These are phyloP conservation scores for Spea hammondii DNA, from an alignment of 2,797 vertebrate species.

Conservation along the genomic window DNA sequence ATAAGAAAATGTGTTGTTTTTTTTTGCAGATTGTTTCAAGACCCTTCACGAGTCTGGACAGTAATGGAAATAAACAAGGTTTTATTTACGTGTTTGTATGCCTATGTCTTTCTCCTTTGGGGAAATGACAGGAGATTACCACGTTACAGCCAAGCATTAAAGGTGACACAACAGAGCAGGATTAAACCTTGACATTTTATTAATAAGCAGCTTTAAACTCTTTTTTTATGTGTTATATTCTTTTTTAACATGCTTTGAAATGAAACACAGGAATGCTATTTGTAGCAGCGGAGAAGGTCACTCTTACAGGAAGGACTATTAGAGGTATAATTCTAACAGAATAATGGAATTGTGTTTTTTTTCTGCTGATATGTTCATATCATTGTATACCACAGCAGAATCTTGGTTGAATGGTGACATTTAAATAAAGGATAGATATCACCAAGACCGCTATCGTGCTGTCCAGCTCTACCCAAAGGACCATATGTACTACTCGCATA, in stretches of 20 bases:
- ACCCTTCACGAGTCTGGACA: slow-evolving; percentile 43
- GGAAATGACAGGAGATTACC: slow-evolving; percentile 44
- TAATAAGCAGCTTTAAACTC: slow-evolving; percentile 49
- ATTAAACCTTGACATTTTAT: slow-evolving; percentile 50
- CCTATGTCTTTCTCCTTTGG: slow-evolving; percentile 18
- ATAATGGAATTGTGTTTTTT: slow-evolving; percentile 38
- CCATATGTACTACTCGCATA: background rate
- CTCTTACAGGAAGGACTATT: slow-evolving; percentile 39
- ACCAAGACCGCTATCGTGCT: slow-evolving; percentile 10
- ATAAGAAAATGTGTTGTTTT: slow-evolving; percentile 69
- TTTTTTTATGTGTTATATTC: slow-evolving; percentile 42
- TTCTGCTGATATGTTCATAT: slow-evolving; percentile 13
- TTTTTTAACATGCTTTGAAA: slow-evolving; percentile 44
- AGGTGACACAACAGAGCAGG: slow-evolving; percentile 40
- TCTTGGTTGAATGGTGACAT: slow-evolving; percentile 35
- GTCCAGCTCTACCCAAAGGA: slow-evolving; percentile 34
- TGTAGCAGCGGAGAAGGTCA: slow-evolving; percentile 46
- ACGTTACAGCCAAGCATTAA: slow-evolving; percentile 45
- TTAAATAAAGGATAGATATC: slow-evolving; percentile 41
- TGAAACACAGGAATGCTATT: slow-evolving; percentile 45
- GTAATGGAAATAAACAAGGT: slow-evolving; percentile 43
- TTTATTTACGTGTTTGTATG: slow-evolving; percentile 35
- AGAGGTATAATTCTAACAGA: slow-evolving; percentile 38
- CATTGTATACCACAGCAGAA: slow-evolving; percentile 15
- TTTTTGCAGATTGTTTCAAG: slow-evolving; percentile 42